Evolutionary conservation across 92 coral and sea anemone genomes (phyloP).

Genomic region (Bergia sp.): DNA sequence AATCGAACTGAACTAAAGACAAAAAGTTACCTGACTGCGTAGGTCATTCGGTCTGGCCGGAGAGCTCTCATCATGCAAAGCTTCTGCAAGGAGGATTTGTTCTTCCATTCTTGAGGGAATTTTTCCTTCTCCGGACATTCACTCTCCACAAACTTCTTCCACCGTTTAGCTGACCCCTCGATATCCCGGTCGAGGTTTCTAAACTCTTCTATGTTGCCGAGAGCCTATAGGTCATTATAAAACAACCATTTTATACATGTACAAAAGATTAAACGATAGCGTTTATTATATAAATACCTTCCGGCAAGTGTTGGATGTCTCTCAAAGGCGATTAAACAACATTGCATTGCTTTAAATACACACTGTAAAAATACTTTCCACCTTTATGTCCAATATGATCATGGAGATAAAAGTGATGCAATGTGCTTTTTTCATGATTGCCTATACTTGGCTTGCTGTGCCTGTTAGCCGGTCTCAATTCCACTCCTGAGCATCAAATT

Average conservation of each 20-base stretch:
- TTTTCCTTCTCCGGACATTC: slow-evolving; percentile 99
- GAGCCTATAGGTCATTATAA: slow-evolving; percentile 66
- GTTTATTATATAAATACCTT: not conserved
- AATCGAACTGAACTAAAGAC: not conserved
- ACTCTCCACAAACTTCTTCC: slow-evolving; percentile 99
- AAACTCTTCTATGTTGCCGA: slow-evolving; percentile 93
- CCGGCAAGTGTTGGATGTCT: not conserved
- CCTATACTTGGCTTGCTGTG: no score
- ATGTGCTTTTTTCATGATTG: no score
- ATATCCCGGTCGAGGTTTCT: slow-evolving; percentile 99
- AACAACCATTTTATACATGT: not conserved
- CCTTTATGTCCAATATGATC: no score
- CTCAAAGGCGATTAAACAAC: no score
- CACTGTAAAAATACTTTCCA: no score
- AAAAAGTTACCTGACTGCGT: slow-evolving; percentile 97
- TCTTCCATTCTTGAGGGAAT: slow-evolving; percentile 99
- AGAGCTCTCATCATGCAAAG: slow-evolving; percentile 99
- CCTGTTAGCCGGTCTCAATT: no score
- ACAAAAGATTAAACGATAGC: not conserved
- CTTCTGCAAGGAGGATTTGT: slow-evolving; percentile 92
- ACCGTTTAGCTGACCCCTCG: slow-evolving; percentile 98
- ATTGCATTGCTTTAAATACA: no score
- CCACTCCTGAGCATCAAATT: no score
- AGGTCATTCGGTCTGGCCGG: slow-evolving; percentile 99
- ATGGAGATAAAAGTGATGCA: no score